A percentile compares a stretch with the other conserved stretches of the same genome.
These are phyloP conservation scores for Trilocha varians DNA, from an alignment of 2,888 invertebrate genomes.

Conservation along the genomic window DNA sequence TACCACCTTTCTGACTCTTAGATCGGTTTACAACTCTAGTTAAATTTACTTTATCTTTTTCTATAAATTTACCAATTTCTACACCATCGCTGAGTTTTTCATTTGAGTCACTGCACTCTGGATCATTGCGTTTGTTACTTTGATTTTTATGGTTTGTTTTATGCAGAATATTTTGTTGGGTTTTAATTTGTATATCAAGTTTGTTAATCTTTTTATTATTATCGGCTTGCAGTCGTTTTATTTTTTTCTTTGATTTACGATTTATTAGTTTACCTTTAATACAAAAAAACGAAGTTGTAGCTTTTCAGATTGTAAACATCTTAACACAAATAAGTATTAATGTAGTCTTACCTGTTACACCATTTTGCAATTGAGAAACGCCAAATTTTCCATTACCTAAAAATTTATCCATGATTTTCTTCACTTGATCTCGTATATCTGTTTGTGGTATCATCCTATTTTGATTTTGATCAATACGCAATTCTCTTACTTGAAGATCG, in stretches of 20 bases:
- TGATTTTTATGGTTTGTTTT: too few relatives aligned
- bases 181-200: neutral
- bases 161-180: conserved; percentile 1
- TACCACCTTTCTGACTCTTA: conserved; percentile 3
- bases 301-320: neutral
- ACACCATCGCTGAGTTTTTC: too few relatives aligned
- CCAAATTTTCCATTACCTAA: conserved; percentile 41
- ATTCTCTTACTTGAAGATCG: conserved; percentile 26
- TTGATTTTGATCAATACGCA: conserved; percentile 14
- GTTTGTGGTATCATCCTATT: conserved; percentile 9
- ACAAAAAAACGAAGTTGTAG: neutral
- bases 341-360: conserved; percentile 51
- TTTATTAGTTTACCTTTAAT: conserved; percentile 41
- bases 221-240: conserved; percentile 7
- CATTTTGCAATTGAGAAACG: conserved; percentile 46
- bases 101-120: too few relatives aligned
- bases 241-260: conserved; percentile 34
- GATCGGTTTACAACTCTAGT: too few relatives aligned
- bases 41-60: too few relatives aligned
- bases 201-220: neutral
- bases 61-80: too few relatives aligned
- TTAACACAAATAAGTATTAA: too few relatives aligned
- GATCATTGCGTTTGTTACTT: too few relatives aligned
- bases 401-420: conserved; percentile 51
- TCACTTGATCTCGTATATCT: conserved; percentile 42